Evolutionary conservation across 2,797 vertebrate species (phyloP).

Genomic region (Kryptopterus vitreolus): DNA sequence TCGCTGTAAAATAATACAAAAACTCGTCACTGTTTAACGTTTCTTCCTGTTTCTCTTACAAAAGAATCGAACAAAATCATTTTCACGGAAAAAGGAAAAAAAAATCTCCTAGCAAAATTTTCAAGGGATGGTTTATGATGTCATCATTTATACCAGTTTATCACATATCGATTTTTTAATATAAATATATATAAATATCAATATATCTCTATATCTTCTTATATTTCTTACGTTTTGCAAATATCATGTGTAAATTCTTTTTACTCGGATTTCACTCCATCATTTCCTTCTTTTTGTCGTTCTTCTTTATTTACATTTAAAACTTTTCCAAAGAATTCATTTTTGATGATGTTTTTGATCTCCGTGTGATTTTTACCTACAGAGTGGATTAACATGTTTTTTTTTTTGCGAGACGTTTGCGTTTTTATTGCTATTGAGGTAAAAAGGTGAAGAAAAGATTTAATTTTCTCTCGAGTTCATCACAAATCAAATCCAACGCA

Average conservation of each 20-base stretch:
- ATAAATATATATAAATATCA: not conserved
- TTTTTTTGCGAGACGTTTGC: not conserved
- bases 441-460: too few relatives aligned
- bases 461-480: too few relatives aligned
- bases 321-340: not conserved
- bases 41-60: not conserved
- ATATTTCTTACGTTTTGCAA: slow-evolving; percentile 2
- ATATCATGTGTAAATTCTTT: slow-evolving; percentile 5
- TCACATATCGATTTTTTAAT: not conserved
- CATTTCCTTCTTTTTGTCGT: not conserved
- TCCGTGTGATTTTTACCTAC: not conserved
- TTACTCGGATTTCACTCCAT: not conserved
- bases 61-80: not conserved
- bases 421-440: not conserved
- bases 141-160: slow-evolving; percentile 3
- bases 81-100: too few relatives aligned
- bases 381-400: not conserved
- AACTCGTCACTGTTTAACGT: not conserved
- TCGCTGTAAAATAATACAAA: not conserved
- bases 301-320: not conserved
- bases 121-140: not conserved
- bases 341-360: not conserved
- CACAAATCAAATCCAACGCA: not conserved
- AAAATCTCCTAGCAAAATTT: not conserved
- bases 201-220: not conserved